Evolutionary conservation across 2,797 vertebrate genomes (phyloP).

Genomic region (Monodelphis domestica): DNA sequence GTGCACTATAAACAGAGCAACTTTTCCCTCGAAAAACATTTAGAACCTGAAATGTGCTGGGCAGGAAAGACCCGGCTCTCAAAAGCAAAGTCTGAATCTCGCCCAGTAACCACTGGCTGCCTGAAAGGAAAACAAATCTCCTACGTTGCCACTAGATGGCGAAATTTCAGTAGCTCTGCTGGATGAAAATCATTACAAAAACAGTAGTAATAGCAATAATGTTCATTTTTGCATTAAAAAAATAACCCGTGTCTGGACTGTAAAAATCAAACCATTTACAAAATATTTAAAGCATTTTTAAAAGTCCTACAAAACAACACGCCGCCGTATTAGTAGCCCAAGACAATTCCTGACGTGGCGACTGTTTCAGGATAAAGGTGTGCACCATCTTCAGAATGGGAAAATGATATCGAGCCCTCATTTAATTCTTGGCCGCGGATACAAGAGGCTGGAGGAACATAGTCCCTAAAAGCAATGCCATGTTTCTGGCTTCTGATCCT

Average conservation of each 20-base stretch:
- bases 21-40: conserved; percentile 19
- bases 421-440: conserved; percentile 63
- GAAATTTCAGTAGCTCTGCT: conserved; percentile 54
- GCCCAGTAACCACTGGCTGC: conserved; percentile 8
- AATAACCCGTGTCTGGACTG: conserved; percentile 15
- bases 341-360: conserved; percentile 29
- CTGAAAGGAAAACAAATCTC: conserved; percentile 37
- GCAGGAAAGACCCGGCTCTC: neutral
- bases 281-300: conserved; percentile 46
- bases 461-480: conserved; percentile 53
- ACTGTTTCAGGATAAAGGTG: conserved; percentile 40
- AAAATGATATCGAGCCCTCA: conserved; percentile 44
- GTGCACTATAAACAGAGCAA: neutral
- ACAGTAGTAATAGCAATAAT: neutral
- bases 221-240: neutral
- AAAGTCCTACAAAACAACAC: conserved; percentile 51
- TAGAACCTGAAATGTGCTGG: conserved; percentile 33
- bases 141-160: conserved; percentile 72
- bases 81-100: neutral
- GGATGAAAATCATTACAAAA: neutral
- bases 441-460: conserved; percentile 63
- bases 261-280: conserved; percentile 37
- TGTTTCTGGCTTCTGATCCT: conserved; percentile 44
- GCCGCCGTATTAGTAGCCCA: conserved; percentile 1
- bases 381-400: conserved; percentile 31